Conservation (phyloP, 2,113 vertebrate species). For the Campylomormyrus tamandua region DNA sequence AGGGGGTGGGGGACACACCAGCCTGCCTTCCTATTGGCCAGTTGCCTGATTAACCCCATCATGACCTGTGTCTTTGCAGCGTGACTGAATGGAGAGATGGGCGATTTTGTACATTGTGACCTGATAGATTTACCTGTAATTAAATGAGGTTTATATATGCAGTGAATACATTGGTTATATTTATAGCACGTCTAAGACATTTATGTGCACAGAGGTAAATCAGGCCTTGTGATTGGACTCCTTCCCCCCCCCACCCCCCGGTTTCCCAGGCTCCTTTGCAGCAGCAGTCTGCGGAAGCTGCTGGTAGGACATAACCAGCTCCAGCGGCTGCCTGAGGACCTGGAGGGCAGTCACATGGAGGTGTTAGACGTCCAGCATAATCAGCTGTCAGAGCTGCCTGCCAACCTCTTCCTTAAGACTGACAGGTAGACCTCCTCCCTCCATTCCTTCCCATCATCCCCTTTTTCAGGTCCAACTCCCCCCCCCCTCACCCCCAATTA, state of each 20-base stretch:
- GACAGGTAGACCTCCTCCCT: conserved; percentile 66
- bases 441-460: neutral
- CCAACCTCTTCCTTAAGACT: conserved; percentile 84
- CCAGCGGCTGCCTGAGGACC: conserved; percentile 76
- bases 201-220: neutral
- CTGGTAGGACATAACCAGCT: conserved; percentile 82
- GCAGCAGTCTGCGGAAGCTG: conserved; percentile 83
- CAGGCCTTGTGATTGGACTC: neutral
- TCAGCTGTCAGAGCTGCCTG: conserved; percentile 82
- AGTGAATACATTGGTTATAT: neutral
- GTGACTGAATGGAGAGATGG: neutral
- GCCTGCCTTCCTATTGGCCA: neutral
- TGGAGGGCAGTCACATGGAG: conserved; percentile 80
- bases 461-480: neutral
- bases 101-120: neutral
- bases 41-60: neutral
- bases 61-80: neutral
- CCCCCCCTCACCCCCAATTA: neutral
- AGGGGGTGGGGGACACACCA: neutral
- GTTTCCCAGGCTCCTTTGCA: conserved; percentile 76
- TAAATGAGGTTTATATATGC: neutral
- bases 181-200: neutral
- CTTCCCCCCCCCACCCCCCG: neutral
- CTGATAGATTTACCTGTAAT: neutral
- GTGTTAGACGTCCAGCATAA: conserved; percentile 92